phyloP scores from a whole-genome alignment of 2,113 vertebrate genomes.

The Cercopithecus mona region DNA sequence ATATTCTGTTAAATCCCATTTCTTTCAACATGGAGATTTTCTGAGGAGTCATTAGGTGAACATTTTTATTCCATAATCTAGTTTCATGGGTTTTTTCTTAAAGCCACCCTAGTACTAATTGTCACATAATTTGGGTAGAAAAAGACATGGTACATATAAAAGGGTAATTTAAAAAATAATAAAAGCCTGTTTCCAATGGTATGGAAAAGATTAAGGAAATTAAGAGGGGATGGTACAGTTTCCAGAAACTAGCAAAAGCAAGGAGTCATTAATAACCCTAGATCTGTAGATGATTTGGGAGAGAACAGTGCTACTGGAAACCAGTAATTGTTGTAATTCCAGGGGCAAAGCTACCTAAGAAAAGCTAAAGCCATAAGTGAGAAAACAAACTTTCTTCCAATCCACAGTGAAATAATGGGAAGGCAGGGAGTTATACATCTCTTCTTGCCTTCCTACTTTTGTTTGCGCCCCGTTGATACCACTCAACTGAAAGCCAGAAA shows the following conservation, averaged over 20 bases:
- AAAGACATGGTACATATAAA: neutral
- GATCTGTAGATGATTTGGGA: neutral
- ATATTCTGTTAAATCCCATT: neutral
- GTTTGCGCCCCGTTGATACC: fast-evolving
- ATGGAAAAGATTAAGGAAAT: neutral
- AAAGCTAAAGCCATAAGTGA: neutral
- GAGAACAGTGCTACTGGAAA: neutral
- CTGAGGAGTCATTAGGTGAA: neutral
- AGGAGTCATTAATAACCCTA: neutral
- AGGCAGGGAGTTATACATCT: neutral
- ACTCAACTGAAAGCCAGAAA: neutral
- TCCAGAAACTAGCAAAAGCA: neutral
- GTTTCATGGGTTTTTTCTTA: neutral
- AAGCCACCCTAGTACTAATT: neutral
- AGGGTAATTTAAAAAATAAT: neutral
- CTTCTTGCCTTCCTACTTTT: neutral
- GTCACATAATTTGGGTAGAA: neutral
- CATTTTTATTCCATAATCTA: neutral
- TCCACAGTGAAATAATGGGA: neutral
- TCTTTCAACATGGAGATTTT: neutral
- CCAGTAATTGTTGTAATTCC: neutral
- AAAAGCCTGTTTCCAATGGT: neutral
- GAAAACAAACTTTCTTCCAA: neutral
- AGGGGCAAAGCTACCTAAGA: fast-evolving
- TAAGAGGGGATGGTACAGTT: neutral